Evolutionary conservation across 2,888 invertebrate species (phyloP).

Genomic region (Folsomia candida): DNA sequence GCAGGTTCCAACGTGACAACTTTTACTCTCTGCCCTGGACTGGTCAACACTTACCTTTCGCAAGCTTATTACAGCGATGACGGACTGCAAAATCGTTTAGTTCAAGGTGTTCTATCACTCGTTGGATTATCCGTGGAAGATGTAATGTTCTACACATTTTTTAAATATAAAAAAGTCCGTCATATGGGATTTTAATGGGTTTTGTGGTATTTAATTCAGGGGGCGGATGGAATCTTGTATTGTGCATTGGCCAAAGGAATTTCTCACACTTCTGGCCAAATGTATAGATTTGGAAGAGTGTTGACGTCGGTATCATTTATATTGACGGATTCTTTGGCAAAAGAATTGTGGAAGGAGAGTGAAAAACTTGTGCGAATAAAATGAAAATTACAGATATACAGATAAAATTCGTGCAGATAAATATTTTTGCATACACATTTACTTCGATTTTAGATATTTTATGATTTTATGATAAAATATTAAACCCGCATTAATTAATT

Average conservation of each 20-base stretch:
- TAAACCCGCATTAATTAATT: too few relatives aligned
- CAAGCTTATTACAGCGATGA: too few relatives aligned
- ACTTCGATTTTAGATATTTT: too few relatives aligned
- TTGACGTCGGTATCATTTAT: conserved; percentile 55
- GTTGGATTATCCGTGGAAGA: too few relatives aligned
- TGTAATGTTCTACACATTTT: conserved; percentile 29
- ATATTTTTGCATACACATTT: too few relatives aligned
- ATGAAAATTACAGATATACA: background rate
- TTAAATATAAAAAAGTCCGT: conserved; percentile 21
- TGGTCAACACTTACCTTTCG: conserved; percentile 38
- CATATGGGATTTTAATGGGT: conserved; percentile 35
- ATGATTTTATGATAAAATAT: too few relatives aligned
- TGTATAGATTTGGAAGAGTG: conserved; percentile 60
- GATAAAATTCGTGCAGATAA: too few relatives aligned
- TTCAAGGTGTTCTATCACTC: too few relatives aligned
- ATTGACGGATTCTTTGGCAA: conserved; percentile 64
- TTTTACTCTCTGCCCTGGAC: conserved; percentile 46
- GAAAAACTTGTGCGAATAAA: conserved; percentile 62
- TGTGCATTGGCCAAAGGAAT: conserved; percentile 72
- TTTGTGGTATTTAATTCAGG: conserved; percentile 29
- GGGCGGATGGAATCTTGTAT: conserved; percentile 68
- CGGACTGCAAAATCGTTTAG: too few relatives aligned
- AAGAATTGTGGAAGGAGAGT: conserved; percentile 71
- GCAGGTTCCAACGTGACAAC: conserved; percentile 34
- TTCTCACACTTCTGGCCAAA: conserved; percentile 65